Evolutionary conservation across 2,888 invertebrate genomes (phyloP).

Genomic region (Omphaloscelis lunosa): DNA sequence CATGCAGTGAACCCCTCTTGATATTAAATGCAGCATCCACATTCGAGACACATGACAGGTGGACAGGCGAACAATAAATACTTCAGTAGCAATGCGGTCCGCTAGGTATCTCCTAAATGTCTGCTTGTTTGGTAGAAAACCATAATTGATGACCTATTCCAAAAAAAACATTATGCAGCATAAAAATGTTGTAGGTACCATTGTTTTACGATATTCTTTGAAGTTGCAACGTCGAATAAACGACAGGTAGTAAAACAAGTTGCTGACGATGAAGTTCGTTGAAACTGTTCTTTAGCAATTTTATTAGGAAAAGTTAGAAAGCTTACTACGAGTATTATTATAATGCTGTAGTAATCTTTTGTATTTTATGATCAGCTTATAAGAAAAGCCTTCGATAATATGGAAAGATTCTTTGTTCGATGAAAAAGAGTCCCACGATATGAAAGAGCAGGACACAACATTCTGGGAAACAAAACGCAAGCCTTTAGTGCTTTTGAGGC

Average conservation of each 20-base stretch:
- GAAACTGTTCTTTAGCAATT: conserved; percentile 19
- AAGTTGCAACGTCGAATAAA: conserved; percentile 22
- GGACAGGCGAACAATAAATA: conserved; percentile 16
- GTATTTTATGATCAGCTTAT: conserved; percentile 29
- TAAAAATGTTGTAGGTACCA: conserved; percentile 12
- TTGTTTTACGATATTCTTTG: conserved; percentile 26
- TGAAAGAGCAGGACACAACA: conserved; percentile 39
- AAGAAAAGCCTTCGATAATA: conserved; percentile 17
- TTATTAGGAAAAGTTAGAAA: conserved; percentile 25
- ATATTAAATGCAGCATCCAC: conserved; percentile 16
- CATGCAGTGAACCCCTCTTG: conserved; percentile 5
- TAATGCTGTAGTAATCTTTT: conserved; percentile 11
- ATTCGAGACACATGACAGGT: conserved; percentile 29
- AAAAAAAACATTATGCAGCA: conserved; percentile 13
- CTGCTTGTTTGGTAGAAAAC: conserved; percentile 9
- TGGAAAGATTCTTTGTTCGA: conserved; percentile 33
- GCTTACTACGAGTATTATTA: conserved; percentile 9
- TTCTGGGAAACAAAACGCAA: conserved; percentile 41
- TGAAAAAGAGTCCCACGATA: conserved; percentile 1
- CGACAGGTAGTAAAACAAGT: conserved; percentile 39
- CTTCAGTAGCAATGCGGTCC: conserved; percentile 13
- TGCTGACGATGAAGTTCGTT: conserved; percentile 23
- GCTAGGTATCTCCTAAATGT: neutral
- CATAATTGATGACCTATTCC: conserved; percentile 16
- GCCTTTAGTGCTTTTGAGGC: conserved; percentile 39